Evolutionary conservation across 2,113 vertebrate genomes (phyloP), one percentile per base, ranked within the genome.

Genomic region (Shinisaurus crocodilurus): DNA sequence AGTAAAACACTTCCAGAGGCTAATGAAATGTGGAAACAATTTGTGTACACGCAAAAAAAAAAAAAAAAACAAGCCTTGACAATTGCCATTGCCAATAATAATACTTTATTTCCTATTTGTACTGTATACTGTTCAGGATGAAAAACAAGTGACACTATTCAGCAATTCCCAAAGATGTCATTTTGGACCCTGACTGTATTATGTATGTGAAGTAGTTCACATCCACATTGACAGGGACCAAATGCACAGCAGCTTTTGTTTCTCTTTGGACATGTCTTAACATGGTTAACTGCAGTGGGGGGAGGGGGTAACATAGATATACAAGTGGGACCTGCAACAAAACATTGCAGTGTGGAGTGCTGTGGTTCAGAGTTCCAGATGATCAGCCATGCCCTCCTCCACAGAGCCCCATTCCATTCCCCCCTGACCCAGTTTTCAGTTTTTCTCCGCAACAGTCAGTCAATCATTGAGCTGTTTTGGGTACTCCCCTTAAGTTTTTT

Each of bases 21-120:
- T 95, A 96, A 94, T 94, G 90, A 95, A 96, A 95, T 57, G 77
- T 95, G 94, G 94, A 95, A 96, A 95, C 89, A 95, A 92, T 91
- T 92, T 95, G 95, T 95, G 92, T 94, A 95, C 96, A 96, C 96
- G 95, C 94, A 93, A 92, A 94, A 95, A 95, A 88, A 84, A 95
- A 48, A n/a, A 96, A 96, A 96, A 16, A 95, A 87, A 3, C 88
- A 90, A 95, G 91, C 77, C 89, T 94, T 92, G 91, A 92, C 75
- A 4, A 94, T 79, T 95, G 74, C 86, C 89, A 50, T 63, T 96
- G 95, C 94, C 94, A 94, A 94, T 95, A 96, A 95, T 92, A 97
- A 97, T 96, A 95, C 81, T 93, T 92, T 87, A 93, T 96, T 97
- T 96, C 93, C 93, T 95, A 95, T 96, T 96, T 96, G 93, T 92